Evolutionary conservation across 2,888 invertebrate species (phyloP).

Genomic region (Drosophila merina): DNA sequence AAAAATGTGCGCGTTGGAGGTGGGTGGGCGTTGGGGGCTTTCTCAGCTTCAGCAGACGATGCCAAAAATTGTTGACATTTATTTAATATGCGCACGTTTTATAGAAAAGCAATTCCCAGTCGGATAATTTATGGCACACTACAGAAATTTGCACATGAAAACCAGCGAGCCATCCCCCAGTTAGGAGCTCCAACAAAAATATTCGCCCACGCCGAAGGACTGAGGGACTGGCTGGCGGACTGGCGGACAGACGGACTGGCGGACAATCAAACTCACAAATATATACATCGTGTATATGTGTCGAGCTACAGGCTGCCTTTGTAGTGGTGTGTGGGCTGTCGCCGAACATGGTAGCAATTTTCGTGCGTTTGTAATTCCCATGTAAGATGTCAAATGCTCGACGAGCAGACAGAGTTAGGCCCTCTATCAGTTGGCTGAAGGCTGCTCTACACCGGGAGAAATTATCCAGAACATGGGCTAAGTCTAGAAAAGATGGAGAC

Average conservation of each 20-base stretch:
- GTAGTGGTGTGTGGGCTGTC: constrained; percentile 47
- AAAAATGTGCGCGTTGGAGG: constrained; percentile 15
- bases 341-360: constrained; percentile 74
- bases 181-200: constrained; percentile 17
- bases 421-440: constrained; percentile 39
- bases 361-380: constrained; percentile 78
- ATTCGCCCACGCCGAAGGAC: constrained; percentile 42
- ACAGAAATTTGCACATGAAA: constrained; percentile 79
- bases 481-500: not conserved
- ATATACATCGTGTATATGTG: constrained; percentile 27
- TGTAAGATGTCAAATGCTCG: constrained; percentile 77
- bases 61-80: constrained; percentile 75
- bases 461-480: not conserved
- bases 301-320: constrained; percentile 14
- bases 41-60: constrained; percentile 45
- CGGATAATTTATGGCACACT: constrained; percentile 79
- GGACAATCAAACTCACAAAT: constrained; percentile 14
- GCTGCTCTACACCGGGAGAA: constrained; percentile 14
- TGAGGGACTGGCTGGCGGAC: constrained; percentile 17
- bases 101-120: constrained; percentile 80
- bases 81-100: constrained; percentile 80
- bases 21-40: not conserved
- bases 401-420: constrained; percentile 48
- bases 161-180: constrained; percentile 37
- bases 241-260: not conserved